Evolutionary conservation across 2,888 invertebrate species (phyloP).

Genomic region (Herminia tarsipennalis): DNA sequence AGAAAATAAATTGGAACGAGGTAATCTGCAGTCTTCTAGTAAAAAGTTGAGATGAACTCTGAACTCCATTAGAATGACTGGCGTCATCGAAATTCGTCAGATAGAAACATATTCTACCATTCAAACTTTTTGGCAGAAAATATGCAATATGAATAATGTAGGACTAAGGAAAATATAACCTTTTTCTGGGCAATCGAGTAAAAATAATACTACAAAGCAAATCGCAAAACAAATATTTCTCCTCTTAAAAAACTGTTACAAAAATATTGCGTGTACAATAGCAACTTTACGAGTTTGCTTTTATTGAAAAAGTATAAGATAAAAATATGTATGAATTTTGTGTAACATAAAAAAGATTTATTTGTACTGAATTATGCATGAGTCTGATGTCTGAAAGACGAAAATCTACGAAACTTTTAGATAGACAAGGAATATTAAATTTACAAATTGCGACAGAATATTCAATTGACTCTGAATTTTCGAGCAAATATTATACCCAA

Average conservation of each 20-base stretch:
- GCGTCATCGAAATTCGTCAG: no score
- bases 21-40: no score
- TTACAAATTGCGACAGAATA: constrained; percentile 50
- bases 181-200: no score
- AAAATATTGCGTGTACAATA: neutral
- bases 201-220: no score
- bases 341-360: constrained; percentile 9
- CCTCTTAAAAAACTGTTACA: neutral
- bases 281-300: neutral
- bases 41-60: no score
- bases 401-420: constrained; percentile 45
- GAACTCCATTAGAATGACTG: no score
- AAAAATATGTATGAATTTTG: neutral
- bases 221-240: no score
- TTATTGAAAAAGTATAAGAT: neutral
- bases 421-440: constrained; percentile 52
- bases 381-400: constrained; percentile 38
- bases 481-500: constrained; percentile 38
- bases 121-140: no score
- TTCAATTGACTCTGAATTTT: constrained; percentile 50
- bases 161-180: no score
- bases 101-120: no score
- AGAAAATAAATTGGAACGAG: no score
- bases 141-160: no score
- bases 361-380: constrained; percentile 45